A percentile compares a stretch with the other conserved stretches of the same genome.
phyloP scores from a whole-genome alignment of 2,113 vertebrate genomes.

The Phyllopteryx taeniolatus region DNA sequence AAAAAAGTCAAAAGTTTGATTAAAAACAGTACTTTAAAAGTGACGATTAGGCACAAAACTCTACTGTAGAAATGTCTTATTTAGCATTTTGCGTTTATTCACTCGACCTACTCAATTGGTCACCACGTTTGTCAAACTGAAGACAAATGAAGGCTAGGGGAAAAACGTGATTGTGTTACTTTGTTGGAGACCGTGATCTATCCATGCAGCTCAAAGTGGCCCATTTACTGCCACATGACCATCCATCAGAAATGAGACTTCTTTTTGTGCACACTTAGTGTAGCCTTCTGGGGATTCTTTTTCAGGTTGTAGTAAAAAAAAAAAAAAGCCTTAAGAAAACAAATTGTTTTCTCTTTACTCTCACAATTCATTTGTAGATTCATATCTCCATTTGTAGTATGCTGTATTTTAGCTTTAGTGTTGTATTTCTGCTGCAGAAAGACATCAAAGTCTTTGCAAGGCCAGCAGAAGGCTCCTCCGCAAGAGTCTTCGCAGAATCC shows the following conservation, averaged over 20 bases:
- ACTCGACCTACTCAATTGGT: conserved; percentile 6
- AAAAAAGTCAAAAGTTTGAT: background rate
- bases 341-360: background rate
- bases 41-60: background rate
- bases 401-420: background rate
- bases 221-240: background rate
- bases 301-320: background rate
- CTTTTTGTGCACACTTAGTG: background rate
- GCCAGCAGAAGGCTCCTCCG: conserved; percentile 10
- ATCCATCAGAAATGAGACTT: background rate
- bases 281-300: background rate
- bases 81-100: background rate
- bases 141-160: conserved; percentile 27
- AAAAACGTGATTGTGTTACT: conserved; percentile 37
- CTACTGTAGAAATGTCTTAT: background rate
- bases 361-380: background rate
- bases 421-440: conserved; percentile 7
- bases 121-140: conserved; percentile 22
- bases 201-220: background rate
- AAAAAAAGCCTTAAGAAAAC: background rate
- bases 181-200: conserved; percentile 7
- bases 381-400: background rate
- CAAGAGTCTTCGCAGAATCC: conserved; percentile 17
- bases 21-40: background rate
- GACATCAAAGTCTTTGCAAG: background rate